Percentiles rank a stretch among this genome's conserved stretches.
phyloP scores from a whole-genome alignment of 1,140 invertebrate genomes.

The Meteorus sp. region DNA sequence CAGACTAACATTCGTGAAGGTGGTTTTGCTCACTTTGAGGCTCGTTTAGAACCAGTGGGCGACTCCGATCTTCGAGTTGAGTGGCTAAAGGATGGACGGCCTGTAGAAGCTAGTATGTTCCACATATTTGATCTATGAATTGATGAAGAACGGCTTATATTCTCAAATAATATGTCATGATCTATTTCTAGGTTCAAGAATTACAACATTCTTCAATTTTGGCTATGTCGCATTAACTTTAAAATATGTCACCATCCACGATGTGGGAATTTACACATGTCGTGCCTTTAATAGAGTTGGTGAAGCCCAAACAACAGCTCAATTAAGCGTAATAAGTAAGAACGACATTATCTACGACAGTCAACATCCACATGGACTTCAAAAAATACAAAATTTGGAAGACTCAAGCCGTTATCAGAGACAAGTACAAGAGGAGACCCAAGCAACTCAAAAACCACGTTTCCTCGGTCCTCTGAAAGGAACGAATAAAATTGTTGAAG shows the following conservation, averaged over 20 bases:
- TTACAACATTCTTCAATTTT: slow-evolving; percentile 94
- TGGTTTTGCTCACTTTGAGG: slow-evolving; percentile 95
- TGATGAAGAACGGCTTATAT: not conserved
- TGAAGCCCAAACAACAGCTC: slow-evolving; percentile 84
- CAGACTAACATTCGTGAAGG: slow-evolving; percentile 87
- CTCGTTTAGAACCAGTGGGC: slow-evolving; percentile 88
- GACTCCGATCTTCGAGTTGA: slow-evolving; percentile 90
- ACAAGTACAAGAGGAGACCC: slow-evolving; percentile 72
- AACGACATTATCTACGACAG: slow-evolving; percentile 84
- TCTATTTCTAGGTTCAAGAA: slow-evolving; percentile 71
- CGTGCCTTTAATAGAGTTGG: slow-evolving; percentile 85
- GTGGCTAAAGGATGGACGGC: slow-evolving; percentile 92
- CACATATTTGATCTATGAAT: not conserved
- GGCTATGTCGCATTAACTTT: slow-evolving; percentile 96
- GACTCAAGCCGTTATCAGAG: slow-evolving; percentile 74
- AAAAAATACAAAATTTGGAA: slow-evolving; percentile 88
- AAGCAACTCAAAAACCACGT: slow-evolving; percentile 75
- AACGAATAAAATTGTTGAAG: slow-evolving; percentile 92
- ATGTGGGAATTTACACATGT: slow-evolving; percentile 91
- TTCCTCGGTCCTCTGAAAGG: slow-evolving; percentile 87
- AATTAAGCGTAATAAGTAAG: slow-evolving; percentile 83
- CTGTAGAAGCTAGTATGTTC: slow-evolving; percentile 79
- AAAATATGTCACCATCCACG: slow-evolving; percentile 86
- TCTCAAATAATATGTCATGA: slow-evolving; percentile 5
- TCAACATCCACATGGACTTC: slow-evolving; percentile 82